phyloP scores from a whole-genome alignment of 2,888 invertebrate species.

The Heliconius ismenius region DNA sequence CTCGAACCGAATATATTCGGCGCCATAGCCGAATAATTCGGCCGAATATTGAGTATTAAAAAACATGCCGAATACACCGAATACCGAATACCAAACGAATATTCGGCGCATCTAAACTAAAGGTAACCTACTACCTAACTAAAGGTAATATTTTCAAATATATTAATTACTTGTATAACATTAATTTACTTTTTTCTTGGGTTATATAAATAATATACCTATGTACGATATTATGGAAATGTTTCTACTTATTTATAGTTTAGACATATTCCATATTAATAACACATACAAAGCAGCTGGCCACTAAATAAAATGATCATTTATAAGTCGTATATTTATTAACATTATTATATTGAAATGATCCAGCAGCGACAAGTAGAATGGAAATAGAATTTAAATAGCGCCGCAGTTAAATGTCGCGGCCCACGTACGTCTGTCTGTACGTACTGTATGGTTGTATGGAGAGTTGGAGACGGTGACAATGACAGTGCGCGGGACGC shows the following conservation, averaged over 20 bases:
- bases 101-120: too few relatives aligned
- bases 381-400: conserved; percentile 45
- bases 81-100: too few relatives aligned
- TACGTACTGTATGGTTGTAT: conserved; percentile 45
- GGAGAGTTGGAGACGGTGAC: conserved; percentile 61
- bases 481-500: conserved; percentile 51
- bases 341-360: conserved; percentile 34
- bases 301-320: conserved; percentile 27
- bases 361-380: conserved; percentile 39
- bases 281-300: conserved; percentile 13
- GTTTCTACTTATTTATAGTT: neutral
- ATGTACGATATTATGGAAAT: neutral
- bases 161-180: neutral
- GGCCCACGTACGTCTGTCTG: conserved; percentile 57
- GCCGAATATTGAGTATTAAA: too few relatives aligned
- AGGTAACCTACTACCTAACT: too few relatives aligned
- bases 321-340: conserved; percentile 38
- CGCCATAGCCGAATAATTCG: too few relatives aligned
- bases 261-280: neutral
- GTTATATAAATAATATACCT: neutral
- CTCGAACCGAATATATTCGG: too few relatives aligned
- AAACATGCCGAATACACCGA: too few relatives aligned
- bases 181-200: too few relatives aligned
- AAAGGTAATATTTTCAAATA: too few relatives aligned
- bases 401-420: conserved; percentile 47